Base-by-base conservation (phyloP, 2,888 invertebrate species). In the Microctonus hyperodae region DNA sequence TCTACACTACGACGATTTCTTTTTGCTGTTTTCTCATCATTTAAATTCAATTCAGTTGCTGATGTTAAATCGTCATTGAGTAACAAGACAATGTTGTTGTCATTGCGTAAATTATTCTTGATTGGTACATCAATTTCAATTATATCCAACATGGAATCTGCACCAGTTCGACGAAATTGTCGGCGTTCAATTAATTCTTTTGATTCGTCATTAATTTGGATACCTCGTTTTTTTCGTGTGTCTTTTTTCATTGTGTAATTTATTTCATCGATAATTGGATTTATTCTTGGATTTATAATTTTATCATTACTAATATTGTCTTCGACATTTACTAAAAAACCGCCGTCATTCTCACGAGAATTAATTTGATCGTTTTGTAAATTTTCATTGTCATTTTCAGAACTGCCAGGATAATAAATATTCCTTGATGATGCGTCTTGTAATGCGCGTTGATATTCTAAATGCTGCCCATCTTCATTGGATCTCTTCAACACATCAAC, bases 401-500 rank as follows among this genome's bases (percentile, higher is more conserved):
- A 28, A n/a, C 51, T 37, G 6, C 25, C 22, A 1, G 59, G 58
- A 53, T 62, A 62, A 16, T 53, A 62, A 62, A 53, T 62, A 51
- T 62, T 53, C 11, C 13, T 16, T 25, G 23, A 7, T 25, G 23
- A 35, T 55, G 6, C 16, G 16, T 28, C 77, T 4, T 83, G 83
- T 59, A 89, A 80, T 0, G 88, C 85, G 69, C 90, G 83, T 72
- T 88, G 88, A 75, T 89, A 88, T 72, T 89, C 89, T 72, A 87
- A 85, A 73, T 86, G 86, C 48, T 87, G 86, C 0, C 86, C 74
- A 31, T 85, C 84, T 6, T 86, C 67, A 76, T 85, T 64, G 77
- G 81, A 86, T n/a, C 86, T 85, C 56, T 88, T 87, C 83, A 90
- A 86, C 20, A 90, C 83, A 74, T 90, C 89, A 0, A 89, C 88